A percentile compares a stretch with the other conserved stretches of the same genome.
Conservation (phyloP, 2,797 vertebrate species). For the Mus caroli region DNA sequence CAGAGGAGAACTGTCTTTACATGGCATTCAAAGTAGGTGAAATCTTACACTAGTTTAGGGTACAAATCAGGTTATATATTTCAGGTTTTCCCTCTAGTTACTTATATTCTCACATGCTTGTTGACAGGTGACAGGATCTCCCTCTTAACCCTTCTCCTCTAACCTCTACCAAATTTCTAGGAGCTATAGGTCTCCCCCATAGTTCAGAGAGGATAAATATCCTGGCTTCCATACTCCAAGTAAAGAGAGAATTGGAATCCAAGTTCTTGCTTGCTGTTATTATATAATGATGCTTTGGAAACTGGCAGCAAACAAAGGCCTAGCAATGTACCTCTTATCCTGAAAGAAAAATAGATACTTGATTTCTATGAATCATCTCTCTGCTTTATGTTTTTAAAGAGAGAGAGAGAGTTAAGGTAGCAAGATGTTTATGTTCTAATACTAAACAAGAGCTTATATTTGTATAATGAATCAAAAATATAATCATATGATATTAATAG, state of each 20-base stretch:
- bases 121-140: neutral
- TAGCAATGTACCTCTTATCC: neutral
- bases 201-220: neutral
- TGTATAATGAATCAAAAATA: conserved; percentile 11
- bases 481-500: neutral
- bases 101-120: neutral
- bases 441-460: neutral
- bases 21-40: neutral
- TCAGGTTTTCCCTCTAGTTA: neutral
- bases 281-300: neutral
- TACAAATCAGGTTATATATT: neutral
- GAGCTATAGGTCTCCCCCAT: neutral
- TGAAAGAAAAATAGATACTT: conserved; percentile 22
- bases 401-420: neutral
- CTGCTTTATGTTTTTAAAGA: conserved; percentile 29
- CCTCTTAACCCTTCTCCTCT: neutral
- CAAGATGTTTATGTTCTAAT: conserved; percentile 50
- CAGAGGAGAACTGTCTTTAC: conserved; percentile 10
- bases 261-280: neutral
- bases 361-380: neutral
- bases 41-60: neutral
- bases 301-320: neutral
- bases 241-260: conserved; percentile 19
- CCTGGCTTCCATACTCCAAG: neutral
- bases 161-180: neutral